Base-by-base conservation (phyloP, 1,140 invertebrate genomes). In the Melanaphis sacchari region DNA sequence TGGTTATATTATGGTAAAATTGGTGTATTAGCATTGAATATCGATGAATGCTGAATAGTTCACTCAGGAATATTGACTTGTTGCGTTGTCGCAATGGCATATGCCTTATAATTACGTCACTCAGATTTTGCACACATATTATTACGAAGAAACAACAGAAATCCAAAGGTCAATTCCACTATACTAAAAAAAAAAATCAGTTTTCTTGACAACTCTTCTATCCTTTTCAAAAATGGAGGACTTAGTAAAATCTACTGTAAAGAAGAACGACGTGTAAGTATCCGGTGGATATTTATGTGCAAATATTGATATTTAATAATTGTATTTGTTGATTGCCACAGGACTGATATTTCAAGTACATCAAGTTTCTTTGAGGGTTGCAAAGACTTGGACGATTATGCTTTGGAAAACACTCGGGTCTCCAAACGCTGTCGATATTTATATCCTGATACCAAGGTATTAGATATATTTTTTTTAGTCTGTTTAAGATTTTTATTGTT, bases 351-450 rank as follows among this genome's bases (percentile, higher is more conserved):
- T 36, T 21, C 31, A 26, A 18, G 22, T 90, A 11, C 49, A 81
- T 26, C 24, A 31, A 85, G 22, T 59, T 36, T 31, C 11, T 36
- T 49, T 18, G 36, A 46, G 6, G 46, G 38, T 31, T 93, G 84
- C 11, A 82, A 93, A 93, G 91, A 93, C 11, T 18, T 93, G 9
- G 91, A 81, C 2, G 91, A 85, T 9, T 41, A 24, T 52, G 15
- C 0, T 41, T 82, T 93, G 26, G 43, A 93, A 26, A 41, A 85
- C 4, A 54, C 5, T 54, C n/a, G 26, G 22, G 15, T 38, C 18
- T 38, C 36, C 36, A 93, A 93, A 82, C 76, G 76, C 22, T n/a
- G 91, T 84, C 91, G 91, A 49, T 93, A 84, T 5, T 93, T 84
- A 31, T 52, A 93, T 31, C 76, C 91, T 8, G 40, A 85, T 52